These are phyloP conservation scores for Geotrupes spiniger DNA, from an alignment of 2,888 invertebrate genomes.

Conservation along the genomic window DNA sequence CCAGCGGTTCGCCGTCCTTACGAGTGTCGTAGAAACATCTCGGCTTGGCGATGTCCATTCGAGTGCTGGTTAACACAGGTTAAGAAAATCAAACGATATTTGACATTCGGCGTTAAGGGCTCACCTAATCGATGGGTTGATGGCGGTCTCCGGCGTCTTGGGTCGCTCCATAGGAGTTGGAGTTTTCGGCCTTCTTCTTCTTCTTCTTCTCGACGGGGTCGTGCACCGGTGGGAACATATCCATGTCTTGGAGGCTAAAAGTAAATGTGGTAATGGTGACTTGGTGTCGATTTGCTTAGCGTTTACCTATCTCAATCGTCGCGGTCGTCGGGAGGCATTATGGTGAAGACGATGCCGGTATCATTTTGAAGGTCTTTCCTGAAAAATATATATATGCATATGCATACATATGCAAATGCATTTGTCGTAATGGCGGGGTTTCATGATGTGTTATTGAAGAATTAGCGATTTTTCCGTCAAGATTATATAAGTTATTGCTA, in stretches of 20 bases:
- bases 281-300: not conserved
- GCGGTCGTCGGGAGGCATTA: slow-evolving; percentile 11
- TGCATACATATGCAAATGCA: no score
- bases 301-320: slow-evolving; percentile 10
- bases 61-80: slow-evolving; percentile 17
- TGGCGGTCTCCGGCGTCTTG: slow-evolving; percentile 10
- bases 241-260: slow-evolving; percentile 5
- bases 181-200: slow-evolving; percentile 8
- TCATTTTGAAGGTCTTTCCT: slow-evolving; percentile 19
- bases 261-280: not conserved
- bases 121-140: slow-evolving; percentile 22
- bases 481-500: no score
- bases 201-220: slow-evolving; percentile 22
- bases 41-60: slow-evolving; percentile 16
- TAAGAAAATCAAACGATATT: no score
- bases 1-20: slow-evolving; percentile 14
- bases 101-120: no score
- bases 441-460: no score
- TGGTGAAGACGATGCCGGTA: slow-evolving; percentile 17
- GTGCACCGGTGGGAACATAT: slow-evolving; percentile 2
- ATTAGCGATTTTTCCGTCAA: no score
- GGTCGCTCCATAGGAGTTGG: slow-evolving; percentile 10
- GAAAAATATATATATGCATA: no score
- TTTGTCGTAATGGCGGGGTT: no score
- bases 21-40: slow-evolving; percentile 15